Evolutionary conservation across 2,113 vertebrate species (phyloP).

Genomic region (Muntiacus muntjak): DNA sequence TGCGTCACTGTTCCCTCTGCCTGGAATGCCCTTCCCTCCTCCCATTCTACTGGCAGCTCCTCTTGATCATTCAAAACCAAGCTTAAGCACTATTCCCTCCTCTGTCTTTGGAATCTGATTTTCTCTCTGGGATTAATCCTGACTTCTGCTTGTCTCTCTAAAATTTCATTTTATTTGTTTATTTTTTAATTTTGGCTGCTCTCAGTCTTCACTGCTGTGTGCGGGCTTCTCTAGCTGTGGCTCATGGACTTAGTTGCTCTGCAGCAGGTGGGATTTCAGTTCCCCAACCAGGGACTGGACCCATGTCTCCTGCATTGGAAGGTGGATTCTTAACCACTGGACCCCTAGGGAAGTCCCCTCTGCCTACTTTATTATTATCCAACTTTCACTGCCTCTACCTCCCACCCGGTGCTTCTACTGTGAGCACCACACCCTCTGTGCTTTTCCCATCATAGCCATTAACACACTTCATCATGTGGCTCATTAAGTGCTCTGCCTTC

Average conservation of each 20-base stretch:
- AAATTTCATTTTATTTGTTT: background rate
- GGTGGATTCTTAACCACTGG: background rate
- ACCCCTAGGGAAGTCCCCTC: background rate
- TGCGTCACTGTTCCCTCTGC: background rate
- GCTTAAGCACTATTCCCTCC: background rate
- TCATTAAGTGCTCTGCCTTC: background rate
- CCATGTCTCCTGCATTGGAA: background rate
- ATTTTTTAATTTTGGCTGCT: background rate
- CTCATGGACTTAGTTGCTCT: background rate
- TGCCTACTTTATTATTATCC: background rate
- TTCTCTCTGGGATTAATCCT: too few relatives aligned
- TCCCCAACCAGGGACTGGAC: background rate
- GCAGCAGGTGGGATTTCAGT: background rate
- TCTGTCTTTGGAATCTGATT: background rate
- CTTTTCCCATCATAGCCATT: fast-evolving
- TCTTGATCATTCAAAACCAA: background rate
- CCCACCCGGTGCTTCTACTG: fast-evolving
- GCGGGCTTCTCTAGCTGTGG: background rate
- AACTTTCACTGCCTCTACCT: background rate
- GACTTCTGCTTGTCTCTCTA: background rate
- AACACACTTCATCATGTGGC: too few relatives aligned
- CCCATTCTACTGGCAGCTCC: background rate
- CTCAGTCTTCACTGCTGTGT: fast-evolving
- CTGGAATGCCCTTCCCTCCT: background rate
- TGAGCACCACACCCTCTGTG: background rate